Conservation (phyloP, 2,888 invertebrate species). For the Drosophila ustulata region DNA sequence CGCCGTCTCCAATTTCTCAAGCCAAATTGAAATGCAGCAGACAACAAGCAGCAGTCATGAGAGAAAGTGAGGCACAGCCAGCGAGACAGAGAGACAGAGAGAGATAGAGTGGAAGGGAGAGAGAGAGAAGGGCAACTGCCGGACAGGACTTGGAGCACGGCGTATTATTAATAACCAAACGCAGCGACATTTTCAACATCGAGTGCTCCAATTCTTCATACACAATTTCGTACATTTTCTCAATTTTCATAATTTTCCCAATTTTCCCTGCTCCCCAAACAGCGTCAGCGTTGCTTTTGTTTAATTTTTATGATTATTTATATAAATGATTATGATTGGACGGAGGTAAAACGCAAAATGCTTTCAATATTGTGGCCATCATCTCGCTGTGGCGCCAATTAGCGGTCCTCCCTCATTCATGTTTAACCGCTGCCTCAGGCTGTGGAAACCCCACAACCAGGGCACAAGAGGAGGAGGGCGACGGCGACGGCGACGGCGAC, state of each 20-base stretch:
- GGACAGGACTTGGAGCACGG: slow-evolving; percentile 19
- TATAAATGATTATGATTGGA: slow-evolving; percentile 51
- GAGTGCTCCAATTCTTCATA: slow-evolving; percentile 46
- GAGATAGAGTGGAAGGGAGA: not conserved
- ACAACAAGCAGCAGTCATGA: slow-evolving; percentile 15
- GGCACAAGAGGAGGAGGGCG: not conserved
- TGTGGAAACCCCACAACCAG: slow-evolving; percentile 57
- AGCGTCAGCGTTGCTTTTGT: slow-evolving; percentile 30
- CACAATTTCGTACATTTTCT: slow-evolving; percentile 6
- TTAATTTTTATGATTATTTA: slow-evolving; percentile 73
- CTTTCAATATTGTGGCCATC: slow-evolving; percentile 37
- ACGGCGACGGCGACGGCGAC: too few relatives aligned
- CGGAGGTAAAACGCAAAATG: slow-evolving; percentile 16
- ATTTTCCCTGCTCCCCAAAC: not conserved
- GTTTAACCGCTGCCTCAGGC: slow-evolving; percentile 46
- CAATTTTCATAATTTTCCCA: slow-evolving; percentile 1
- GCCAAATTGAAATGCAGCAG: slow-evolving; percentile 61
- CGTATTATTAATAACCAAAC: slow-evolving; percentile 49
- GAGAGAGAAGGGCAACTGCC: slow-evolving; percentile 4
- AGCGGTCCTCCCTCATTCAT: slow-evolving; percentile 42
- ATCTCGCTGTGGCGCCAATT: slow-evolving; percentile 47
- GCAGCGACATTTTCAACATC: slow-evolving; percentile 56
- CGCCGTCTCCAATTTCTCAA: slow-evolving; percentile 54
- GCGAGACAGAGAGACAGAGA: not conserved
- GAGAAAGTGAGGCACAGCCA: not conserved